phyloP scores from a whole-genome alignment of 2,113 vertebrate species.

The mouse (Mus musculus) region GRCm39 chr14:31340501-31341000 shows the following conservation, averaged over 20 bases:
- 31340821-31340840: neutral
- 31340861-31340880: neutral
- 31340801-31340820: neutral
- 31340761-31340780: neutral
- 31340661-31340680: neutral
- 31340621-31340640: too few relatives aligned
- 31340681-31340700: neutral
- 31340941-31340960: slow-evolving; percentile 92
- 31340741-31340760: neutral
- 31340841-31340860: neutral
- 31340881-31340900: neutral
- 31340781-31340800: neutral
- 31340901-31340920: neutral
- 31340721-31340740: accelerated
- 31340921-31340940: slow-evolving; percentile 90
- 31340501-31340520: neutral
- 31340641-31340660: neutral
- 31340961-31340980: slow-evolving; percentile 93
- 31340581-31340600: neutral
- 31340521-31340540: neutral
- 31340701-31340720: neutral
- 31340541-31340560: too few relatives aligned
- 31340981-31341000: slow-evolving; percentile 89
- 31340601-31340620: neutral
- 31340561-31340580: neutral